These are phyloP conservation scores for Lycorma delicatula DNA, from an alignment of 1,140 invertebrate species.

Conservation along the genomic window DNA sequence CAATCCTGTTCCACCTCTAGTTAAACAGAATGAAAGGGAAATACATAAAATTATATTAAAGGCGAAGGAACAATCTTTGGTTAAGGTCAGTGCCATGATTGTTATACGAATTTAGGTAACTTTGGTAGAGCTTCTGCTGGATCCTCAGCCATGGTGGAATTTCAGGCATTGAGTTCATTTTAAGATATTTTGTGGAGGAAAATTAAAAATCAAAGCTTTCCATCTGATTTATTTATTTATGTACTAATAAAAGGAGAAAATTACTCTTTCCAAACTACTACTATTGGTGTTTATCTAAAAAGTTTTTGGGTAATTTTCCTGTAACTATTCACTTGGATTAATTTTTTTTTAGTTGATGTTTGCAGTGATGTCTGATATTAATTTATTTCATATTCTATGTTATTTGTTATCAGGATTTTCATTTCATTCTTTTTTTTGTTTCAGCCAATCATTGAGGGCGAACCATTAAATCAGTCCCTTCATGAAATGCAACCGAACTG, in stretches of 20 bases:
- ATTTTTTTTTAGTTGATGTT: too few species aligned
- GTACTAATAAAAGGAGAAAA: not conserved
- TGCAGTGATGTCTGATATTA: too few species aligned
- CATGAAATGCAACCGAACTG: constrained; percentile 34
- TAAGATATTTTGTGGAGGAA: not conserved
- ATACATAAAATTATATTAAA: constrained; percentile 68
- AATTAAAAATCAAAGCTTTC: not conserved
- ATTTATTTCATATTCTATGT: too few species aligned
- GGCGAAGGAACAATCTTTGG: constrained; percentile 62
- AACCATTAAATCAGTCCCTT: not conserved
- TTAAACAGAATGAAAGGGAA: constrained; percentile 62
- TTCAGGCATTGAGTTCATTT: not conserved
- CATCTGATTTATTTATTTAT: not conserved
- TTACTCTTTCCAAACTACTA: not conserved
- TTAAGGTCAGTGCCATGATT: too few species aligned
- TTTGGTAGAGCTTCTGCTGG: not conserved
- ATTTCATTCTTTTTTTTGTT: not conserved
- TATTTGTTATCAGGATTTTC: not conserved
- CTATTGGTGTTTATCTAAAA: too few species aligned
- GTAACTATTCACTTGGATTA: not conserved
- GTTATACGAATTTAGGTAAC: too few species aligned
- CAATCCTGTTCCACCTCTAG: constrained; percentile 83
- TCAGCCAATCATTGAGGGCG: not conserved
- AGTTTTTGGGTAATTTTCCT: too few species aligned
- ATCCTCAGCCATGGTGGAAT: not conserved